Percentiles rank a stretch among this genome's conserved stretches.
These are phyloP conservation scores for Macroramphosus scolopax DNA, from an alignment of 2,797 vertebrate genomes.

Conservation along the genomic window DNA sequence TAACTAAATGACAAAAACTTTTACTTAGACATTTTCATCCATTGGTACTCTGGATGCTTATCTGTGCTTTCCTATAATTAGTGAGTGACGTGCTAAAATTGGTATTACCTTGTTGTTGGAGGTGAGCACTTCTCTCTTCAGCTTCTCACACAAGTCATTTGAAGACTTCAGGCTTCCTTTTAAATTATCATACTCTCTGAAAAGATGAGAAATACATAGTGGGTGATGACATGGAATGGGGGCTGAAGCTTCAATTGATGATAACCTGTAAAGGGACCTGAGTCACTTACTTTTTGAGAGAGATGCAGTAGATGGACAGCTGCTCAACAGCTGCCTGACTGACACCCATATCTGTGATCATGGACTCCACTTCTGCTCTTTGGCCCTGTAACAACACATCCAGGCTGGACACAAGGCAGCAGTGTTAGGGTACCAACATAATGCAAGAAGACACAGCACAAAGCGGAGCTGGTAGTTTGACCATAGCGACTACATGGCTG, in stretches of 20 bases:
- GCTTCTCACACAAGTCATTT: conserved; percentile 88
- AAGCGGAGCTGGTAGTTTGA: too few relatives aligned
- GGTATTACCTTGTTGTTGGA: conserved; percentile 85
- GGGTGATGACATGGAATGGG: neutral
- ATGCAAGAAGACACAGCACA: neutral
- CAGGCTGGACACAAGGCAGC: conserved; percentile 73
- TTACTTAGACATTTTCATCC: neutral
- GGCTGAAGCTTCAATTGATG: too few relatives aligned
- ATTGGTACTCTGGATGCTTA: neutral
- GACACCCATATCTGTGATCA: conserved; percentile 92
- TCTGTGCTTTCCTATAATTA: neutral
- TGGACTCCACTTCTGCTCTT: conserved; percentile 89
- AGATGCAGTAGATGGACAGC: conserved; percentile 93
- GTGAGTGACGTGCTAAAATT: neutral
- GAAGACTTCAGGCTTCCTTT: conserved; percentile 85
- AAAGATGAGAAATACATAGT: neutral
- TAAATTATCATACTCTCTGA: conserved; percentile 93
- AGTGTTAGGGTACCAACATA: conserved; percentile 11
- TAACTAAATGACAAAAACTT: conserved; percentile 71
- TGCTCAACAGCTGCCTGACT: conserved; percentile 91
- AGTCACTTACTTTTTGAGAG: conserved; percentile 95
- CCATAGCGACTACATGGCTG: too few relatives aligned
- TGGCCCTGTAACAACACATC: conserved; percentile 89
- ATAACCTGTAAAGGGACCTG: too few relatives aligned
- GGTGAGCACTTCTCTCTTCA: conserved; percentile 88